A percentile compares a stretch with the other conserved stretches of the same genome.
Conservation (phyloP, 2,113 vertebrate species). For the Phrynocephalus versicolor region DNA sequence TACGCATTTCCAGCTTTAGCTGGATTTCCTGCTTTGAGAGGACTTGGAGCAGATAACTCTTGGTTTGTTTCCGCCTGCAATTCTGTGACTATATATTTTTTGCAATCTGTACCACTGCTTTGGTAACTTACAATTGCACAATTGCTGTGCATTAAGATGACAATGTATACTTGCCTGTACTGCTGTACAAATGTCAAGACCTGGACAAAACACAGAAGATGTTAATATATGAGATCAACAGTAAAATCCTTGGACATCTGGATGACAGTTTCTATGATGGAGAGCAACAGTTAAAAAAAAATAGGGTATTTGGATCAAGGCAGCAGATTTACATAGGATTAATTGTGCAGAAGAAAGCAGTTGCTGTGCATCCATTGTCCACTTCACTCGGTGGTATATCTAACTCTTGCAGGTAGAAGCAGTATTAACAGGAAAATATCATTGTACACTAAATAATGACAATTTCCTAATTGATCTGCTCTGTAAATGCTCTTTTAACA, state of each 20-base stretch:
- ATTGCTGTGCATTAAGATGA: not conserved
- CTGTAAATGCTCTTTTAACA: not conserved
- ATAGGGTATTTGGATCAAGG: not conserved
- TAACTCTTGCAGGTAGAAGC: not conserved
- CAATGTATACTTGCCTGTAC: not conserved
- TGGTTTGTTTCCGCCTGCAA: no score
- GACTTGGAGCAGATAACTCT: not conserved
- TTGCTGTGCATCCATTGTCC: not conserved
- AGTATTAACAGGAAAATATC: not conserved
- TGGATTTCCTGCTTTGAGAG: not conserved
- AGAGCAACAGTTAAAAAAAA: no score
- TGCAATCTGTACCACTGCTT: not conserved
- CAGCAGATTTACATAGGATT: not conserved
- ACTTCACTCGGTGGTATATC: not conserved
- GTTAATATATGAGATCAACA: not conserved
- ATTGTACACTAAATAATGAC: not conserved
- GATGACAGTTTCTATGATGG: not conserved
- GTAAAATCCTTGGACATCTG: not conserved
- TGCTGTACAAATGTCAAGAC: not conserved
- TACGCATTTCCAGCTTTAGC: not conserved
- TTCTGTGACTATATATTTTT: not conserved
- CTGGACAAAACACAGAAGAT: not conserved
- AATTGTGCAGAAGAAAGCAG: not conserved
- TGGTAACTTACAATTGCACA: not conserved
- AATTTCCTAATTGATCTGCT: not conserved